Conservation (phyloP, 2,797 vertebrate species). For the Centropyge bicolor region DNA sequence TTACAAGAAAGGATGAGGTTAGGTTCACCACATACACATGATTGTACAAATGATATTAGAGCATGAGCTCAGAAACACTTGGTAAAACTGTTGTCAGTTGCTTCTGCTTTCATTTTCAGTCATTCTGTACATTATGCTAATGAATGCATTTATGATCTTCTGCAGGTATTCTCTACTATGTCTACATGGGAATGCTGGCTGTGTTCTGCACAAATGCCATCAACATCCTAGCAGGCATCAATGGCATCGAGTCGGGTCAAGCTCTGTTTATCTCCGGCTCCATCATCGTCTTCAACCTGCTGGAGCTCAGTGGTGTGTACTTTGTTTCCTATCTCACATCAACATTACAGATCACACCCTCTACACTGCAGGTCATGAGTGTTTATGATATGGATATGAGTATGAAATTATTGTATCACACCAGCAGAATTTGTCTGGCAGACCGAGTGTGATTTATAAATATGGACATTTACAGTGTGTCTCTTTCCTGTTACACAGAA, state of each 20-base stretch:
- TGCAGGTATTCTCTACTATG: slow-evolving; percentile 96
- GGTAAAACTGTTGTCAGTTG: no score
- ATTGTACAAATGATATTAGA: no score
- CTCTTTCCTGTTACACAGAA: neutral
- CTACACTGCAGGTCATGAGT: neutral
- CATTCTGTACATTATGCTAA: neutral
- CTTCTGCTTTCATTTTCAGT: neutral
- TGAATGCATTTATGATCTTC: neutral
- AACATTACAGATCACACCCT: neutral
- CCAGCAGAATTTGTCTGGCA: neutral
- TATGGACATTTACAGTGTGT: neutral
- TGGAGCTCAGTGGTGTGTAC: slow-evolving; percentile 92
- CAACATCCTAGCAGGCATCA: slow-evolving; percentile 98
- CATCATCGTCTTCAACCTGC: slow-evolving; percentile 94
- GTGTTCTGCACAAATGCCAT: slow-evolving; percentile 99
- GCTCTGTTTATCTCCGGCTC: slow-evolving; percentile 96
- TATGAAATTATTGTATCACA: neutral
- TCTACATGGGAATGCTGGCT: slow-evolving; percentile 98
- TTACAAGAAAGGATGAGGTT: no score
- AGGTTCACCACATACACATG: no score
- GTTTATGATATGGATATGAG: neutral
- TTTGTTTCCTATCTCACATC: neutral
- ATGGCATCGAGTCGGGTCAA: slow-evolving; percentile 97
- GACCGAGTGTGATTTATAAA: neutral
- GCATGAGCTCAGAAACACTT: no score